These are phyloP conservation scores for Neuroterus valhalla DNA, from an alignment of 1,140 invertebrate species.

Conservation along the genomic window DNA sequence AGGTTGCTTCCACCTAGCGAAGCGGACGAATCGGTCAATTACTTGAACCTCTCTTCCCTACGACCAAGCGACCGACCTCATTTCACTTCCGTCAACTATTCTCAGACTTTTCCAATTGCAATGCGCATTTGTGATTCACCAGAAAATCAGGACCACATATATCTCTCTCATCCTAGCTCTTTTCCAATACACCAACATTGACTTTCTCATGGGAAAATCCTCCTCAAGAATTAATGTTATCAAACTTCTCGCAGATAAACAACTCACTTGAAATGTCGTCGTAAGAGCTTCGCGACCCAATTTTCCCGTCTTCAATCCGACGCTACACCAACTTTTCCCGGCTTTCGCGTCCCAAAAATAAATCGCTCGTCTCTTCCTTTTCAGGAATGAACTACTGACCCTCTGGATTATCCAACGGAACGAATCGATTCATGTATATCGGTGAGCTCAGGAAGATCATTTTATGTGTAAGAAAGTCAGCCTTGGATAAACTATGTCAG, in stretches of 20 bases:
- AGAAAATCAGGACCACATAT: background rate
- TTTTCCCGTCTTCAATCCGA: background rate
- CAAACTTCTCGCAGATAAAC: no score
- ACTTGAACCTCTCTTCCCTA: slow-evolving; percentile 24
- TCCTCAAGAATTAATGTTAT: no score
- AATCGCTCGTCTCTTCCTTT: background rate
- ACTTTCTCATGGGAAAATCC: no score
- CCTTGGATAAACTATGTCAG: no score
- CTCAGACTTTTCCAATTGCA: slow-evolving; percentile 13
- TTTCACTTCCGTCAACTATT: slow-evolving; percentile 27
- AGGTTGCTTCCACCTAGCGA: slow-evolving; percentile 8
- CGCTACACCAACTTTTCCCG: background rate
- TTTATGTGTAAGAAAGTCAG: no score
- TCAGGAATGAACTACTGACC: background rate
- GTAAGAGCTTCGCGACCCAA: background rate
- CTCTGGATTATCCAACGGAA: background rate
- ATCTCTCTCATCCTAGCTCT: background rate
- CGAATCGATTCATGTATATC: background rate
- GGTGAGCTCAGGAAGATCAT: no score
- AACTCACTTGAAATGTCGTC: background rate
- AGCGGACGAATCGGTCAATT: slow-evolving; percentile 17
- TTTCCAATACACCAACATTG: no score
- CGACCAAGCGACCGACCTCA: slow-evolving; percentile 18
- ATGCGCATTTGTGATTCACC: slow-evolving; percentile 7
- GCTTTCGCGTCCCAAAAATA: background rate